Percentiles rank a stretch among this genome's conserved stretches.
These are phyloP conservation scores for Odocoileus hemionus DNA, from an alignment of 2,113 vertebrate genomes.

Conservation along the genomic window DNA sequence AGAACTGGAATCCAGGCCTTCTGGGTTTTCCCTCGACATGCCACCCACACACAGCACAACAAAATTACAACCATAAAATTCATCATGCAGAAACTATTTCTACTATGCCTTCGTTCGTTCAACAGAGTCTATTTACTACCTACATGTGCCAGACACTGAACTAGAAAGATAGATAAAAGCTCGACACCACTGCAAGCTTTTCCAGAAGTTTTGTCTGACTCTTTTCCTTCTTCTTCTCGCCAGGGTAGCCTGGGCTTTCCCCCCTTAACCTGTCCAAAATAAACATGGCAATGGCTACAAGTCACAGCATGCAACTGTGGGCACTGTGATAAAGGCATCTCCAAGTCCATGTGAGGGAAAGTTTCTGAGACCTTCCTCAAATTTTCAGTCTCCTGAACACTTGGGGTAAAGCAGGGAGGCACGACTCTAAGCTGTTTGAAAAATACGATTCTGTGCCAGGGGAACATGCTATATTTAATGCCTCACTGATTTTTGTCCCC, in stretches of 20 bases:
- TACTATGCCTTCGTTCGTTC: not conserved
- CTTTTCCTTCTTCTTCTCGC: not conserved
- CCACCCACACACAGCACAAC: not conserved
- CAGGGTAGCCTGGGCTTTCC: not conserved
- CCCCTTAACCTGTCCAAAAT: conserved; percentile 53
- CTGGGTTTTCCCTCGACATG: not conserved
- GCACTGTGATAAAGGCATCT: not conserved
- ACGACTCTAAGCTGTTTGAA: not conserved
- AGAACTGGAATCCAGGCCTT: not conserved
- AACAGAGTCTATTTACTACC: not conserved
- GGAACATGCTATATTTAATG: not conserved
- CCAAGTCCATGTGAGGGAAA: not conserved
- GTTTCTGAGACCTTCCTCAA: not conserved
- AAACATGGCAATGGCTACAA: conserved; percentile 50
- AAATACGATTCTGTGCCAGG: not conserved
- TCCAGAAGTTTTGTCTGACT: not conserved
- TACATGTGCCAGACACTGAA: not conserved
- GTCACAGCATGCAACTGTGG: conserved; percentile 16
- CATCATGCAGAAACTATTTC: not conserved
- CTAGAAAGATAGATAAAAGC: not conserved
- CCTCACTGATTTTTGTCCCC: not conserved
- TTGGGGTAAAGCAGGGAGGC: not conserved
- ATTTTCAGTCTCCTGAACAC: not conserved
- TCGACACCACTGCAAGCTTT: not conserved
- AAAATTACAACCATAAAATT: not conserved